Base-by-base conservation (phyloP, 2,797 vertebrate genomes). In the Cottoperca gobio region DNA sequence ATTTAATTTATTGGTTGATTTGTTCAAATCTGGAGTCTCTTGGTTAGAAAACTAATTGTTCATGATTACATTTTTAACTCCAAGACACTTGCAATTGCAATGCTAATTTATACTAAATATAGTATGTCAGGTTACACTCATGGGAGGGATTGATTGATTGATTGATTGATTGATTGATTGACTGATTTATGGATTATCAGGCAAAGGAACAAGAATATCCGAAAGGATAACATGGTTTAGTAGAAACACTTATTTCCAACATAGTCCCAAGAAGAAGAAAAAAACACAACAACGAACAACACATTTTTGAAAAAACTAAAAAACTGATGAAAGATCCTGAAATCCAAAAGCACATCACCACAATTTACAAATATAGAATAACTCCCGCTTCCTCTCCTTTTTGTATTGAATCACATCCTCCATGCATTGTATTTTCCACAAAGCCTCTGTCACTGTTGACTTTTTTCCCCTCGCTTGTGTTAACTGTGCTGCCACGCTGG, bases 361-460 rank as follows among this genome's bases (percentile, higher is more conserved):
- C 8, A 31, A 31, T 31, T 31, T 7, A 6, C 31, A 31, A 31
- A 8, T 8, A 31, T 7, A 2, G 31, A 31, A 31, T 31, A 31
- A 31, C 31, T 31, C 31, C 31, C 6, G 6, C 31, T 31, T 31
- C 24, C 31, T 53, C 17, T 63, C 52, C 11, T 40, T 39, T 70
- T 21, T 46, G 23, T 60, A 50, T 42, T 4, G 2, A 49, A 72
- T 63, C 31, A 42, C 70, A 50, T 58, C n/a, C 11, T 70, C 26
- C 7, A 1, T 23, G 11, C 31, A 39, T 24, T 40, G 6, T 13
- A 10, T 52, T 23, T 33, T 53, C 39, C 37, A 75, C 24, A 14
- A n/a, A 59, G 19, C 39, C 21, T 70, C 24, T 65, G 31, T 35
- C n/a, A 40, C 46, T 67, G 13, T 62, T 77, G 63, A 60, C n/a